Conservation (phyloP, 1,140 invertebrate species). For the Drosophila pseudoobscura region DNA sequence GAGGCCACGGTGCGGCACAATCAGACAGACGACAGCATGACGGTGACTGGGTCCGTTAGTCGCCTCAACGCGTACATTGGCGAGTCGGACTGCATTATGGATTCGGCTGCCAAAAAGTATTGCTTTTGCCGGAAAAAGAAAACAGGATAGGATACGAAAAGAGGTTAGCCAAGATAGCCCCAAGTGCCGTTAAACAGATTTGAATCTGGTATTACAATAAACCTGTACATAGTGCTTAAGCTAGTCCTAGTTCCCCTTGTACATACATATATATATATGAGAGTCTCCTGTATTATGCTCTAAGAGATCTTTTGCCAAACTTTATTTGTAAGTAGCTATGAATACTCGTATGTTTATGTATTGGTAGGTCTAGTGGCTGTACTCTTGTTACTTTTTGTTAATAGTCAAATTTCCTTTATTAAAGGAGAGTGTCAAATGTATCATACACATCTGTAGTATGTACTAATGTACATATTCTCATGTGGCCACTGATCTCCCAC, state of each 20-base stretch:
- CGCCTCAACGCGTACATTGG: conserved; percentile 86
- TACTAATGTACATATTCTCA: not conserved
- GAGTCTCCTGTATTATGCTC: too few species aligned
- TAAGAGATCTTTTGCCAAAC: too few species aligned
- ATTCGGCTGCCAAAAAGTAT: conserved; percentile 85
- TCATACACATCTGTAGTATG: too few species aligned
- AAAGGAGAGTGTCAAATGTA: too few species aligned
- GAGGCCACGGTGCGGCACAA: conserved; percentile 85
- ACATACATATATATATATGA: too few species aligned
- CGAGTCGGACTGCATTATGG: conserved; percentile 84
- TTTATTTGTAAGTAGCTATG: too few species aligned
- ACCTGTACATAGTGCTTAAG: conserved; percentile 7
- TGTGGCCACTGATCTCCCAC: not conserved
- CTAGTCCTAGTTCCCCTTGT: too few species aligned
- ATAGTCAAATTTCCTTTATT: too few species aligned
- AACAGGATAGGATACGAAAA: conserved; percentile 16
- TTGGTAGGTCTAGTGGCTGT: too few species aligned
- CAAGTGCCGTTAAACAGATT: conserved; percentile 49
- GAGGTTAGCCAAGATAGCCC: conserved; percentile 37
- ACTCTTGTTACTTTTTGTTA: too few species aligned
- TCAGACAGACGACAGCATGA: conserved; percentile 47
- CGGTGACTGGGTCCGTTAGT: conserved; percentile 84
- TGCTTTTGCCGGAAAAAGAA: conserved; percentile 83
- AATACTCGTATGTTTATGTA: too few species aligned
- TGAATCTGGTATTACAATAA: conserved; percentile 18